These are phyloP conservation scores for Lepidurus couesii DNA, from an alignment of 1,140 invertebrate genomes.

Conservation along the genomic window DNA sequence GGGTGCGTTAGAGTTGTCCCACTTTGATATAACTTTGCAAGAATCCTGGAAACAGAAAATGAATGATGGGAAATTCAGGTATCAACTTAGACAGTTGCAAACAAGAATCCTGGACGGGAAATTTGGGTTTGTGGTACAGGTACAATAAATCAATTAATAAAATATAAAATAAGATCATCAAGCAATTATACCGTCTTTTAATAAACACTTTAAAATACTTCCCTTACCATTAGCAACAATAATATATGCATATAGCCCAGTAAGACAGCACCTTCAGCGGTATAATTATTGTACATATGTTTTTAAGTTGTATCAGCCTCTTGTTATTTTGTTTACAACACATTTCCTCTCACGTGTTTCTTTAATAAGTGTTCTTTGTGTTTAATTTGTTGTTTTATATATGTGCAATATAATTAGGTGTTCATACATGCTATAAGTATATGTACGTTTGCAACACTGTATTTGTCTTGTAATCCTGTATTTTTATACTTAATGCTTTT, in stretches of 20 bases:
- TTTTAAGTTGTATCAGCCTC: background rate
- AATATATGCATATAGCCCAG: background rate
- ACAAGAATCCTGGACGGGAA: slow-evolving; percentile 39
- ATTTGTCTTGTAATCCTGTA: background rate
- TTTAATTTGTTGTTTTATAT: background rate
- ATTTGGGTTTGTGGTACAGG: slow-evolving; percentile 40
- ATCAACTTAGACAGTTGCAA: slow-evolving; percentile 37
- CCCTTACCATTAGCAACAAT: background rate
- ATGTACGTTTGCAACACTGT: background rate
- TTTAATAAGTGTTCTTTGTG: too few species aligned
- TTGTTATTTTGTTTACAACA: too few species aligned
- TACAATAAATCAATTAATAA: slow-evolving; percentile 23
- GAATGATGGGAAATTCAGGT: slow-evolving; percentile 37
- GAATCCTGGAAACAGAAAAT: slow-evolving; percentile 37
- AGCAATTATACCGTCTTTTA: background rate
- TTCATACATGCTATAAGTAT: background rate
- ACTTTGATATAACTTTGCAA: slow-evolving; percentile 37
- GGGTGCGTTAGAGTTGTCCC: background rate
- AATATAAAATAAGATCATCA: too few species aligned
- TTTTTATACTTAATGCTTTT: background rate
- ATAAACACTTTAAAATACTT: background rate
- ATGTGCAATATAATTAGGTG: background rate
- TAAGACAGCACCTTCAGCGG: background rate
- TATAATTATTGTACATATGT: background rate
- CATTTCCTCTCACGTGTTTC: too few species aligned